A percentile compares a stretch with the other conserved stretches of the same genome.
Evolutionary conservation across 2,888 invertebrate species (phyloP).

Genomic region (Scelioninae gen. 1): DNA sequence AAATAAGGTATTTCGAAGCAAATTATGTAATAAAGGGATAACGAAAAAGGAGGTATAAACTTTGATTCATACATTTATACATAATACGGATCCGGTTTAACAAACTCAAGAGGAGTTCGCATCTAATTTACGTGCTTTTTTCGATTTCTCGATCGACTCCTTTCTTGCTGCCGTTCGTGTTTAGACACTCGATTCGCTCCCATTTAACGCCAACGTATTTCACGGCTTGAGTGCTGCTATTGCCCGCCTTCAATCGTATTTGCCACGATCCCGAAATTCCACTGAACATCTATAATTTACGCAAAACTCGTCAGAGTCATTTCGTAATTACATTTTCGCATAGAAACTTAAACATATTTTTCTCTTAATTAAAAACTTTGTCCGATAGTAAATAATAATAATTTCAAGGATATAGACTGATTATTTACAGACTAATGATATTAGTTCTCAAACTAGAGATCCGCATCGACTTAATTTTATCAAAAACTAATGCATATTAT

Average conservation of each 20-base stretch:
- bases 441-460: background rate
- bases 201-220: conserved; percentile 60
- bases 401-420: background rate
- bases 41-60: conserved; percentile 17
- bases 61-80: conserved; percentile 40
- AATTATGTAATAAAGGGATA: conserved; percentile 34
- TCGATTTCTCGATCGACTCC: conserved; percentile 26
- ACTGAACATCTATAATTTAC: conserved; percentile 27
- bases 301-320: conserved; percentile 22
- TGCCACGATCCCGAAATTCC: conserved; percentile 34
- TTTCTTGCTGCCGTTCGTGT: conserved; percentile 48
- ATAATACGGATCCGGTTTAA: conserved; percentile 46
- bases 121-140: conserved; percentile 53
- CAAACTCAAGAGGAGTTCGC: conserved; percentile 39
- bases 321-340: conserved; percentile 35
- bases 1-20: conserved; percentile 9
- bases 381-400: conserved; percentile 19
- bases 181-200: conserved; percentile 47
- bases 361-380: conserved; percentile 38
- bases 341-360: conserved; percentile 34
- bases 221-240: conserved; percentile 32
- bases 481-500: conserved; percentile 12
- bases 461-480: conserved; percentile 10
- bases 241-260: conserved; percentile 44
- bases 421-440: background rate